Evolutionary conservation across 2,888 invertebrate species (phyloP).

Genomic region (Cryptocephalus moraei): DNA sequence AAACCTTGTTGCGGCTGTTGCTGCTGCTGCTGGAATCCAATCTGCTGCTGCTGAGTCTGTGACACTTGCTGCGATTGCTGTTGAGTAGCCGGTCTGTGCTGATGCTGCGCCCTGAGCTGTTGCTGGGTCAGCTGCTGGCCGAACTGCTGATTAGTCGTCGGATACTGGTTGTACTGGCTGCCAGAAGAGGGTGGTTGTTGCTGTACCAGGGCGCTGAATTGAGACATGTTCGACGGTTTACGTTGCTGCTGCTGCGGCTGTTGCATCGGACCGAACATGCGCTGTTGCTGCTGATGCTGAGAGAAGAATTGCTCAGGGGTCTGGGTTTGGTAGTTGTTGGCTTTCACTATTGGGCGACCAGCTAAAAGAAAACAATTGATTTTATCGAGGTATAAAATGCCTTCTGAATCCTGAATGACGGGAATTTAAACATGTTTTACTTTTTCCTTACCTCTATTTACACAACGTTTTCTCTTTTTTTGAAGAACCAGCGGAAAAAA

Average conservation of each 20-base stretch:
- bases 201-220: neutral
- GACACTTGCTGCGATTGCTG: constrained; percentile 16
- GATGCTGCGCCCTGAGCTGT: constrained; percentile 32
- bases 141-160: constrained; percentile 20
- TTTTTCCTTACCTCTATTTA: too few species aligned
- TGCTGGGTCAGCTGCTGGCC: constrained; percentile 23
- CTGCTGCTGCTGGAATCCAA: constrained; percentile 12
- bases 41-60: constrained; percentile 7
- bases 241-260: constrained; percentile 11
- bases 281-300: constrained; percentile 27
- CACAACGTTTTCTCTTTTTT: too few species aligned
- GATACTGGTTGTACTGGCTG: constrained; percentile 20
- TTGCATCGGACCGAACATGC: constrained; percentile 13
- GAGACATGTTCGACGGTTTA: neutral
- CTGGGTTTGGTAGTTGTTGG: constrained; percentile 33
- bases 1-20: constrained; percentile 17
- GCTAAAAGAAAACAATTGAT: too few species aligned
- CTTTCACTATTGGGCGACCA: constrained; percentile 51
- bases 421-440: too few species aligned
- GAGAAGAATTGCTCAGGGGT: constrained; percentile 33
- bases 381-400: too few species aligned
- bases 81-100: constrained; percentile 32
- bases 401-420: too few species aligned
- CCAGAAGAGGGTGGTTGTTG: constrained; percentile 1
- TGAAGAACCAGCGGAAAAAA: too few species aligned